phyloP scores from a whole-genome alignment of 1,140 invertebrate genomes.

The Musca domestica region DNA sequence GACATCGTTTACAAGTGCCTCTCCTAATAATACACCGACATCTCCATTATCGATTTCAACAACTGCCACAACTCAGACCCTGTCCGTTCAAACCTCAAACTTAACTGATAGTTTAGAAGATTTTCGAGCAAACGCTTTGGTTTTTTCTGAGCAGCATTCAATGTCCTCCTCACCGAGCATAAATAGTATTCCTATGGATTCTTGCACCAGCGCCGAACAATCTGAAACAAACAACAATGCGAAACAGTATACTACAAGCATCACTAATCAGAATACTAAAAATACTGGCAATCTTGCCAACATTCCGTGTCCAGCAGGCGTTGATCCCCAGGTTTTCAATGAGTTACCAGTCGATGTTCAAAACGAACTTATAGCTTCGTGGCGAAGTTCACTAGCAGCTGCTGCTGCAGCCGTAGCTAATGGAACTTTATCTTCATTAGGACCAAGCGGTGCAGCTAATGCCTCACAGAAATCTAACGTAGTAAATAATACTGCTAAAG shows the following conservation, averaged over 20 bases:
- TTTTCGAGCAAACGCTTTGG: slow-evolving; percentile 3
- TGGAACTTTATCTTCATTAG: slow-evolving; percentile 23
- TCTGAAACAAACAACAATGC: slow-evolving; percentile 23
- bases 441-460: background rate
- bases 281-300: slow-evolving; percentile 35
- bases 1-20: slow-evolving; percentile 26
- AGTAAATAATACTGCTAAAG: slow-evolving; percentile 25
- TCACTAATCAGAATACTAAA: slow-evolving; percentile 37
- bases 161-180: slow-evolving; percentile 21
- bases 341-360: slow-evolving; percentile 63
- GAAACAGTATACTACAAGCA: slow-evolving; percentile 52
- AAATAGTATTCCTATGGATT: background rate
- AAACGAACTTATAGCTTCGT: slow-evolving; percentile 62
- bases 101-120: slow-evolving; percentile 32
- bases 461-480: slow-evolving; percentile 8
- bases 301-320: slow-evolving; percentile 57
- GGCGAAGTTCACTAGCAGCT: slow-evolving; percentile 56
- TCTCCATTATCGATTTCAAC: slow-evolving; percentile 14
- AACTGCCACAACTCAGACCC: slow-evolving; percentile 13
- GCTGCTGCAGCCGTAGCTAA: slow-evolving; percentile 32
- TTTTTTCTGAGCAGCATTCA: background rate
- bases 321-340: slow-evolving; percentile 62
- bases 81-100: slow-evolving; percentile 30
- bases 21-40: background rate
- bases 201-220: slow-evolving; percentile 4